phyloP scores from a whole-genome alignment of 2,888 invertebrate genomes.

The Parnassius orleans region DNA sequence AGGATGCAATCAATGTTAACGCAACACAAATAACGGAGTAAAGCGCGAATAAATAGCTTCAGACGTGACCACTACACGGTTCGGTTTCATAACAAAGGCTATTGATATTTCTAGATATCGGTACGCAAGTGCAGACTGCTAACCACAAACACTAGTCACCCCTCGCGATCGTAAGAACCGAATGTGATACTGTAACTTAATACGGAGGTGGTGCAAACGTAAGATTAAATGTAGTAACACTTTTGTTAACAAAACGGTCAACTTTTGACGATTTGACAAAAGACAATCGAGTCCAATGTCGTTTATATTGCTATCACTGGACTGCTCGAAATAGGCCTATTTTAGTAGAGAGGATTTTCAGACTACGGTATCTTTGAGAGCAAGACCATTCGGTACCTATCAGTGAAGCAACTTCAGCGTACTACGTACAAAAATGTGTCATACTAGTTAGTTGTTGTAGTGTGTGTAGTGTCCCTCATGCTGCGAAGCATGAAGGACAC shows the following conservation, averaged over 20 bases:
- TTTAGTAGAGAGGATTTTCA: no score
- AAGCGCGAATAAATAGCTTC: conserved; percentile 39
- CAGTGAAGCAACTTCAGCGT: no score
- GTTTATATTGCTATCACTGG: no score
- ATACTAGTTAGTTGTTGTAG: no score
- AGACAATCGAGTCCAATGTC: no score
- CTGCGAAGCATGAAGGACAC: no score
- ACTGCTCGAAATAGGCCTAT: no score
- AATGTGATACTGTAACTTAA: conserved; percentile 23
- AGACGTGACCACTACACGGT: conserved; percentile 59
- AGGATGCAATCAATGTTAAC: conserved; percentile 13
- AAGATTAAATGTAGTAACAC: neutral
- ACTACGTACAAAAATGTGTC: no score
- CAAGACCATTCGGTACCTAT: no score
- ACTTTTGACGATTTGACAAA: no score
- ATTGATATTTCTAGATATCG: conserved; percentile 61
- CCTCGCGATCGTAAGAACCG: conserved; percentile 25
- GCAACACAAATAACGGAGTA: conserved; percentile 42
- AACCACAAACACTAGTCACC: conserved; percentile 45
- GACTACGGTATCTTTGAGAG: no score
- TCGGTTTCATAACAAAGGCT: conserved; percentile 62
- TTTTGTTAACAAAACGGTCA: neutral
- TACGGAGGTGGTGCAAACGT: conserved; percentile 4
- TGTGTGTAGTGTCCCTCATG: no score
- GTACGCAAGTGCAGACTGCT: conserved; percentile 44